These are phyloP conservation scores for Macrotis lagotis DNA, from an alignment of 2,113 vertebrate species.

Conservation along the genomic window DNA sequence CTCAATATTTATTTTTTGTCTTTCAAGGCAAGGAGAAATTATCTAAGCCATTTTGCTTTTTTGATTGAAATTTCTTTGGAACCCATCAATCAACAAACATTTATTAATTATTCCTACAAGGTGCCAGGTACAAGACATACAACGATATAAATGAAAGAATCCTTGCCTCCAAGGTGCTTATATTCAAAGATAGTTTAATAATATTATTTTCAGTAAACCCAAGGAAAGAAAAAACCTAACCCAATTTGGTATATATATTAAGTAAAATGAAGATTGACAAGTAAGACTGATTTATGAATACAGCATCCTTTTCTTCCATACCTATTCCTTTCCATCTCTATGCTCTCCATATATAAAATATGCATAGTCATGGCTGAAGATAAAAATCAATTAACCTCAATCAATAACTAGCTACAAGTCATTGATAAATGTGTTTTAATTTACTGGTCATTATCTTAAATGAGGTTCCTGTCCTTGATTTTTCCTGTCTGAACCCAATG, in stretches of 20 bases:
- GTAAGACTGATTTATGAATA: not conserved
- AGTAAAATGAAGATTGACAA: not conserved
- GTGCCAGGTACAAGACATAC: not conserved
- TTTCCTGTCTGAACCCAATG: not conserved
- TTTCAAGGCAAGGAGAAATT: not conserved
- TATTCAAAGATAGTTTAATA: not conserved
- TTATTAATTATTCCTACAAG: not conserved
- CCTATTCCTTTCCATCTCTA: not conserved
- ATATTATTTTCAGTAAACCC: not conserved
- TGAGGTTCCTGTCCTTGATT: not conserved
- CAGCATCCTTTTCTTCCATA: not conserved
- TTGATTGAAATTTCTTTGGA: not conserved
- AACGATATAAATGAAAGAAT: not conserved
- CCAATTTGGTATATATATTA: not conserved
- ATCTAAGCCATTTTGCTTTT: constrained; percentile 1
- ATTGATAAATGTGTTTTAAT: not conserved
- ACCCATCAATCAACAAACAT: not conserved
- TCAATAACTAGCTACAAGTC: not conserved
- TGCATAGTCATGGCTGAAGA: not conserved
- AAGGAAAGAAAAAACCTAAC: constrained; percentile 25
- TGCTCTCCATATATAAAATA: not conserved
- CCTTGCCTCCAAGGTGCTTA: not conserved
- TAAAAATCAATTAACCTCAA: not conserved
- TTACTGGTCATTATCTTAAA: not conserved
- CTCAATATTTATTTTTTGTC: not conserved